These are phyloP conservation scores for Stomorhina lunata DNA, from an alignment of 2,888 invertebrate genomes.

Conservation along the genomic window DNA sequence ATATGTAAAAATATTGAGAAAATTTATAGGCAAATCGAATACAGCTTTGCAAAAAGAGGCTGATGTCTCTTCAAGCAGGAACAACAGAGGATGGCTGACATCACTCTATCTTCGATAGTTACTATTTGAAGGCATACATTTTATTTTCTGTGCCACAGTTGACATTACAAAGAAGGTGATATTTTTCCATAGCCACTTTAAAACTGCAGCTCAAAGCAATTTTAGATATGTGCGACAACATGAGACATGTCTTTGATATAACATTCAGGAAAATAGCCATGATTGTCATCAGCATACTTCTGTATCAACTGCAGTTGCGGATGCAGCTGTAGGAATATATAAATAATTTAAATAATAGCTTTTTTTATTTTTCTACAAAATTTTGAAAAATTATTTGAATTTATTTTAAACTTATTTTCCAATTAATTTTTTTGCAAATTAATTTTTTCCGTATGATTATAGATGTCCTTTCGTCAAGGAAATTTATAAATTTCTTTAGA, in stretches of 20 bases:
- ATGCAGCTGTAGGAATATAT: background rate
- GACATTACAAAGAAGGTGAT: constrained; percentile 10
- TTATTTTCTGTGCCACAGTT: background rate
- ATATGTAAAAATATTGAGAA: constrained; percentile 36
- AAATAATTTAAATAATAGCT: background rate
- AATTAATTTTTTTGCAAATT: constrained; percentile 34
- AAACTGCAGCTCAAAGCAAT: background rate
- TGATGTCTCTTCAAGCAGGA: background rate
- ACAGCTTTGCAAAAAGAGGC: constrained; percentile 26
- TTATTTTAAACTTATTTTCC: constrained; percentile 33
- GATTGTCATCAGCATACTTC: no score
- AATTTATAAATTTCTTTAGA: no score
- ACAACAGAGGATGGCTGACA: background rate
- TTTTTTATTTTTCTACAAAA: background rate
- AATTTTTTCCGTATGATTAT: background rate
- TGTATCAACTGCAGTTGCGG: background rate
- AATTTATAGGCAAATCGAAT: constrained; percentile 56
- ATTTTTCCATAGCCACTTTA: constrained; percentile 3
- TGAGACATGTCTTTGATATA: constrained; percentile 3
- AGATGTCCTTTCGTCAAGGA: background rate
- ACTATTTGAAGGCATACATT: background rate
- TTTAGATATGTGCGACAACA: constrained; percentile 1
- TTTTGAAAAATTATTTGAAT: background rate
- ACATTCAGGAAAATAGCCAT: constrained; percentile 23
- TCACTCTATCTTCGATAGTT: background rate